Conservation (phyloP, 2,113 vertebrate species). For the Cygnus buccinator region DNA sequence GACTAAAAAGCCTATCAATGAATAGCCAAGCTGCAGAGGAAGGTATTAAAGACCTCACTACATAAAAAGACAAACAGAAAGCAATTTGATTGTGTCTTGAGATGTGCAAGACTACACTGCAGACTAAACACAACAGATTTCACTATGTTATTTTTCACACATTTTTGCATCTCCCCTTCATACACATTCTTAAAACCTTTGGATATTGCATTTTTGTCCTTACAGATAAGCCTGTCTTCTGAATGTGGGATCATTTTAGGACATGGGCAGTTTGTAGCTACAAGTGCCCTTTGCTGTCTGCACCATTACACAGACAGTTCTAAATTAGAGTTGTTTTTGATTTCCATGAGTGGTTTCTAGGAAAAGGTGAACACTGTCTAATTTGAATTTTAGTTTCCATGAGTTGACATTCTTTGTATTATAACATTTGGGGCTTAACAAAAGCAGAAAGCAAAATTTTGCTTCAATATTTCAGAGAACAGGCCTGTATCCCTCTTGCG, state of each 20-base stretch:
- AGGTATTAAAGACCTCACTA: background rate
- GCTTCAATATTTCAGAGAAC: background rate
- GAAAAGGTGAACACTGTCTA: background rate
- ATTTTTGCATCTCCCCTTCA: background rate
- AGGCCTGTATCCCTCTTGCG: background rate
- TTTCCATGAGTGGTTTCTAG: background rate
- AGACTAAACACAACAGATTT: background rate
- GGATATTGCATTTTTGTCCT: background rate
- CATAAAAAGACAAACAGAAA: background rate
- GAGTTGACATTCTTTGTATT: background rate
- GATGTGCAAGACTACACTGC: background rate
- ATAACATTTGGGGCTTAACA: background rate
- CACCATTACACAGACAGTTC: background rate
- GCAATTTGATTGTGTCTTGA: background rate
- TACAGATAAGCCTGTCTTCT: background rate
- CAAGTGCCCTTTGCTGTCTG: background rate
- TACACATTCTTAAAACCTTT: background rate
- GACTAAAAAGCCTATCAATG: background rate
- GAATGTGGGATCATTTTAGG: background rate
- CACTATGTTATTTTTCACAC: background rate
- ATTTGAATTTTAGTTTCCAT: background rate
- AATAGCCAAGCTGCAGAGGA: constrained; percentile 4
- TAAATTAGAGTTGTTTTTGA: background rate
- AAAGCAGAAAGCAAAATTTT: background rate
- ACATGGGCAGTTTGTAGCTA: background rate